Evolutionary conservation across 2,113 vertebrate species (phyloP).

Genomic region (Columbina picui): DNA sequence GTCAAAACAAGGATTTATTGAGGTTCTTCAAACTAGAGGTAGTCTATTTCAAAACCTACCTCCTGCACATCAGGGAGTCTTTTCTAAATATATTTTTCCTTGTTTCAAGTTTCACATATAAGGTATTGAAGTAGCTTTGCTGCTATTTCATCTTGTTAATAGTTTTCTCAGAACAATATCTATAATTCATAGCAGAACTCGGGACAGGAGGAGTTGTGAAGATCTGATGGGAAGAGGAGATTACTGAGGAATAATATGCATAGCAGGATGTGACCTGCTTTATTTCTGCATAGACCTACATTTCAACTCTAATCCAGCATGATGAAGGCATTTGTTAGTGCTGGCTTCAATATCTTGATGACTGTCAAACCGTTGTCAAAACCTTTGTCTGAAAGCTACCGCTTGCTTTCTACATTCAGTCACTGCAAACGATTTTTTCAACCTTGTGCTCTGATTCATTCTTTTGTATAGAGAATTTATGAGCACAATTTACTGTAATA

Average conservation of each 20-base stretch:
- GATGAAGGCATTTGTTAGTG: background rate
- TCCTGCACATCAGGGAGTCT: background rate
- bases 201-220: background rate
- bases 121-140: background rate
- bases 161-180: conserved; percentile 46
- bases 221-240: background rate
- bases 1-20: conserved; percentile 39
- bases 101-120: conserved; percentile 13
- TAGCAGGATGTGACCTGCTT: background rate
- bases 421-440: background rate
- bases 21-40: background rate
- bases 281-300: background rate
- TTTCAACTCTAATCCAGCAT: background rate
- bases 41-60: background rate
- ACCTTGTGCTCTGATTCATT: background rate
- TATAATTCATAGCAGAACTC: conserved; percentile 13
- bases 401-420: background rate
- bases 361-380: conserved; percentile 8
- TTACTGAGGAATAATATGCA: background rate
- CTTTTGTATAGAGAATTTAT: background rate
- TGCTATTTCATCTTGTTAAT: conserved; percentile 29
- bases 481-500: background rate
- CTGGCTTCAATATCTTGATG: background rate
- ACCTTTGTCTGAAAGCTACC: background rate
- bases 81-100: conserved; percentile 29